Conservation (phyloP, 1,140 invertebrate species). For the Coenobita brevimanus region DNA sequence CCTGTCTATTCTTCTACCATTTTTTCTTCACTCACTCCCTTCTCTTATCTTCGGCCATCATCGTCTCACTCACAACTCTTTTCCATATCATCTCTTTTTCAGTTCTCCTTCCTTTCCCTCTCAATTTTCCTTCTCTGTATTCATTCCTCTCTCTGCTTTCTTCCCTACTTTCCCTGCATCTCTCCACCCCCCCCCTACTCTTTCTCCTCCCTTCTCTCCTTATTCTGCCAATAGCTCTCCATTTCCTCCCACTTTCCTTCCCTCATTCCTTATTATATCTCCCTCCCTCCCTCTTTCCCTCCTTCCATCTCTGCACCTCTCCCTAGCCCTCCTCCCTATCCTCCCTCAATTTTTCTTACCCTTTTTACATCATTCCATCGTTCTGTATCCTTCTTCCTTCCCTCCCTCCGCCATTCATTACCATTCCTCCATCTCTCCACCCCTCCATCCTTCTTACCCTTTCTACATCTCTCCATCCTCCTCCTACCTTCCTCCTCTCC, state of each 20-base stretch:
- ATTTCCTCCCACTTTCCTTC: not conserved
- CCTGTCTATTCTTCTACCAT: too few relatives aligned
- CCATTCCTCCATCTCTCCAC: not conserved
- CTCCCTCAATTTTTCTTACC: too few relatives aligned
- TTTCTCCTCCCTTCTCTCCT: too few relatives aligned
- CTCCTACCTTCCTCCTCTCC: not conserved
- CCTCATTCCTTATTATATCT: not conserved
- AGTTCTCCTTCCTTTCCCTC: too few relatives aligned
- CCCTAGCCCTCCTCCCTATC: too few relatives aligned
- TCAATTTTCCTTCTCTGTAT: not conserved
- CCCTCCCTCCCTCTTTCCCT: too few relatives aligned
- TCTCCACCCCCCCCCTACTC: not conserved
- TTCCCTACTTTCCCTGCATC: not conserved
- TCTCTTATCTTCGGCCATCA: not conserved
- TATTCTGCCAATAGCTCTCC: not conserved
- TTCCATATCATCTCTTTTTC: too few relatives aligned
- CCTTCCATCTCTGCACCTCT: too few relatives aligned
- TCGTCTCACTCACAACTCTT: not conserved
- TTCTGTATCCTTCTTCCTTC: not conserved
- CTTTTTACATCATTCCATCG: not conserved
- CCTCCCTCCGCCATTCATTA: not conserved
- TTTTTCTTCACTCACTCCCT: too few relatives aligned
- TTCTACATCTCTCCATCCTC: not conserved
- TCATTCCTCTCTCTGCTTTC: not conserved
- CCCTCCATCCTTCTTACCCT: not conserved